These are phyloP conservation scores for Schizaphis graminum DNA, from an alignment of 2,888 invertebrate genomes.

Conservation along the genomic window DNA sequence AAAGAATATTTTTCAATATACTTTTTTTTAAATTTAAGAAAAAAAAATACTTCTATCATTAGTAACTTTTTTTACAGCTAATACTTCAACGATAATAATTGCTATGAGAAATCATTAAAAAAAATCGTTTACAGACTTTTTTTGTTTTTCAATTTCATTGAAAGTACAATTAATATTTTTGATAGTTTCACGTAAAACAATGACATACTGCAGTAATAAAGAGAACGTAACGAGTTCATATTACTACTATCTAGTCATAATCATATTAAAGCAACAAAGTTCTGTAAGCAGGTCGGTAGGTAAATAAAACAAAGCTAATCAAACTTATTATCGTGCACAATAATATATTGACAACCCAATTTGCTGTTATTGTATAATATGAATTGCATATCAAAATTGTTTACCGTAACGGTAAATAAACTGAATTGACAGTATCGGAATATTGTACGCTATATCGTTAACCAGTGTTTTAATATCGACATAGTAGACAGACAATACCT, in stretches of 20 bases:
- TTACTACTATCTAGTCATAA: background rate
- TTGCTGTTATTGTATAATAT: background rate
- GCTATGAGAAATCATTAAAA: background rate
- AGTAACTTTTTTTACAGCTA: background rate
- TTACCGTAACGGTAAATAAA: background rate
- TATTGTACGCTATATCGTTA: background rate
- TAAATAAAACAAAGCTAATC: background rate
- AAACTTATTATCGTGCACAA: background rate
- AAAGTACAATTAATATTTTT: background rate
- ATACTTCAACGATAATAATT: background rate
- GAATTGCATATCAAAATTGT: constrained; percentile 13
- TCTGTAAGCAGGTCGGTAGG: background rate
- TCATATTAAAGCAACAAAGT: background rate
- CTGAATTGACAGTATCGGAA: constrained; percentile 3
- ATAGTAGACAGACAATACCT: background rate
- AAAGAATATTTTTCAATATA: background rate
- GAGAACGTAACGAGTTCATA: background rate
- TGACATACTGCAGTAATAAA: background rate
- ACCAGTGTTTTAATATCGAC: background rate
- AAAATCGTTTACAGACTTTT: background rate
- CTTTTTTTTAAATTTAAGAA: background rate
- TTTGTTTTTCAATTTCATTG: background rate
- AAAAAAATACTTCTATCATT: background rate
- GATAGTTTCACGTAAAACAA: background rate
- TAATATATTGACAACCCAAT: constrained; percentile 20